Percentiles rank a stretch among this genome's conserved stretches.
Conservation (phyloP, 53 echinoderm and acorn worm species). For the Mesocentrotus franciscanus region DNA sequence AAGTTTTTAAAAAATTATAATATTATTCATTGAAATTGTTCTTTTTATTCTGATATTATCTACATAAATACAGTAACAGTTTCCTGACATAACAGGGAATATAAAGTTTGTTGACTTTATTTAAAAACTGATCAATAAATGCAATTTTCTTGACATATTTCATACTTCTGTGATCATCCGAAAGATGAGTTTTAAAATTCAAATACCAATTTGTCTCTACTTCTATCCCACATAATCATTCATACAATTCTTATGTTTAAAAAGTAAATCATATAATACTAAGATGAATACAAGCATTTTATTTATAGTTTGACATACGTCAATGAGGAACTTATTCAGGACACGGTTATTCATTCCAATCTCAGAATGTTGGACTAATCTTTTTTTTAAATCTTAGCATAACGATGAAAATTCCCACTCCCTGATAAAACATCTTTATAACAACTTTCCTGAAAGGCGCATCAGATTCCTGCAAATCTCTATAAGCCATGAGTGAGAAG, state of each 20-base stretch:
- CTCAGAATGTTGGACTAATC: not conserved
- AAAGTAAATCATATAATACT: not conserved
- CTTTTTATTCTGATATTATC: too few species aligned
- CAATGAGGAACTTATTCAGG: not conserved
- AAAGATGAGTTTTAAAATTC: too few species aligned
- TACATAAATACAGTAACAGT: too few species aligned
- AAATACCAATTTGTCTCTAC: too few species aligned
- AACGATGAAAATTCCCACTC: conserved; percentile 12
- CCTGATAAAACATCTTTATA: conserved; percentile 21
- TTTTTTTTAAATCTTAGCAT: not conserved
- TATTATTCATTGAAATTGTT: too few species aligned
- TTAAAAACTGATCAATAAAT: too few species aligned
- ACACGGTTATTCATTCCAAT: not conserved
- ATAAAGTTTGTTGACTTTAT: too few species aligned
- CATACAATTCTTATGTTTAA: not conserved
- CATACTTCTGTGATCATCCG: too few species aligned
- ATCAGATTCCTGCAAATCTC: conserved; percentile 13
- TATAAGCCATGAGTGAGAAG: conserved; percentile 16
- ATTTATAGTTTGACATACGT: not conserved
- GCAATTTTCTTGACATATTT: too few species aligned
- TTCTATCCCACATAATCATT: too few species aligned
- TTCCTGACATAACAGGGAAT: too few species aligned
- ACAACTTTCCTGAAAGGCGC: not conserved
- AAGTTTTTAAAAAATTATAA: too few species aligned
- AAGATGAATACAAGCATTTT: not conserved